A percentile compares a stretch with the other conserved stretches of the same genome.
These are phyloP conservation scores for Platysternon megacephalum DNA, from an alignment of 2,113 vertebrate species.

Conservation along the genomic window DNA sequence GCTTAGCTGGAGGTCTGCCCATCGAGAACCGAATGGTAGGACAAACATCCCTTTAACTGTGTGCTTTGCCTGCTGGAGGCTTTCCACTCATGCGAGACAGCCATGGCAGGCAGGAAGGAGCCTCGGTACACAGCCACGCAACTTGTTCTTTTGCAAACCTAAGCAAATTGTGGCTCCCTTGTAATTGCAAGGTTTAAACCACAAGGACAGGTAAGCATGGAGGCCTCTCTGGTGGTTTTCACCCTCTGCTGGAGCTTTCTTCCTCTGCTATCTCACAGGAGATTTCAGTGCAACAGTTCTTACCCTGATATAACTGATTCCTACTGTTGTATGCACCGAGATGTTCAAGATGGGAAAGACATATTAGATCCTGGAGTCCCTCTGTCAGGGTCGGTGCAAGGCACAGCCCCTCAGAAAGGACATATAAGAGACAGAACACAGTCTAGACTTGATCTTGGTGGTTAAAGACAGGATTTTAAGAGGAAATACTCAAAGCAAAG, in stretches of 20 bases:
- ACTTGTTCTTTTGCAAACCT: neutral
- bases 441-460: neutral
- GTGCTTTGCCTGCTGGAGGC: neutral
- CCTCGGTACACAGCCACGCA: neutral
- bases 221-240: neutral
- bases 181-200: neutral
- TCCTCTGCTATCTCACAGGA: neutral
- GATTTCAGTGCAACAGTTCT: neutral
- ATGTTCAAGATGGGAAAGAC: neutral
- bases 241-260: neutral
- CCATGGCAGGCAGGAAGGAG: neutral
- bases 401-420: neutral
- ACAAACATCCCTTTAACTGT: fast-evolving
- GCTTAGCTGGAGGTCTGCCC: neutral
- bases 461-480: neutral
- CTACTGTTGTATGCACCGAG: neutral
- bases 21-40: neutral
- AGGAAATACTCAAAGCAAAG: neutral
- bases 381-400: neutral
- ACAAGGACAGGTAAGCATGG: neutral
- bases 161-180: neutral
- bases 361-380: neutral
- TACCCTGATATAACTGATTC: neutral
- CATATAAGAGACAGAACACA: neutral
- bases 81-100: neutral